Evolutionary conservation across 2,797 vertebrate species (phyloP).

Genomic region (Triplophysa bombifrons): DNA sequence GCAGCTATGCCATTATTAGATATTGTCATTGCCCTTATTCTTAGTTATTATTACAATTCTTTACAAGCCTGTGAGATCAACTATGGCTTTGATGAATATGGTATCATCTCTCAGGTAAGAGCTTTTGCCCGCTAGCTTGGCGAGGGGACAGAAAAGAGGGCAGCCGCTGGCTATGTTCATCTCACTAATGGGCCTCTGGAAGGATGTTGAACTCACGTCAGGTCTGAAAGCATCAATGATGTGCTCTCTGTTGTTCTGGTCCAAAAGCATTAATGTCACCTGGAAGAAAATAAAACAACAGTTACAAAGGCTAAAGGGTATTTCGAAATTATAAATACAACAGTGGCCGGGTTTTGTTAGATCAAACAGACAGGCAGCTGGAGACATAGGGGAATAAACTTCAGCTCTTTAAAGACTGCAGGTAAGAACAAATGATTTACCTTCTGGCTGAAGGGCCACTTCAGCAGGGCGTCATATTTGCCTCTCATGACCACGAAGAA

Average conservation of each 20-base stretch:
- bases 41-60: neutral
- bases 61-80: slow-evolving; percentile 93
- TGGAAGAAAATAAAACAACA: slow-evolving; percentile 57
- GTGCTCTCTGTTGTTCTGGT: slow-evolving; percentile 97
- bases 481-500: slow-evolving; percentile 98
- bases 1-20: neutral
- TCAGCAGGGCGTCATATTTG: slow-evolving; percentile 87
- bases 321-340: too few relatives aligned
- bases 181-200: slow-evolving; percentile 90
- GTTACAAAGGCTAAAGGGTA: neutral
- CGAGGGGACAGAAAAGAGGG: slow-evolving; percentile 93
- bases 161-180: slow-evolving; percentile 99
- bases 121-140: slow-evolving; percentile 89
- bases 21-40: neutral
- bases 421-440: slow-evolving; percentile 63
- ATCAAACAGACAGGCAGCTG: neutral
- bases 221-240: slow-evolving; percentile 96
- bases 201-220: slow-evolving; percentile 91
- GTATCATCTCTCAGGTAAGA: slow-evolving; percentile 92
- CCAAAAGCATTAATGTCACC: slow-evolving; percentile 97
- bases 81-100: slow-evolving; percentile 97
- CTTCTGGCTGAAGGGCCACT: slow-evolving; percentile 99
- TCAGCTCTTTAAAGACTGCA: neutral
- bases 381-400: neutral
- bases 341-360: neutral